phyloP scores from a whole-genome alignment of 2,113 vertebrate species.

The Gulo gulo region DNA sequence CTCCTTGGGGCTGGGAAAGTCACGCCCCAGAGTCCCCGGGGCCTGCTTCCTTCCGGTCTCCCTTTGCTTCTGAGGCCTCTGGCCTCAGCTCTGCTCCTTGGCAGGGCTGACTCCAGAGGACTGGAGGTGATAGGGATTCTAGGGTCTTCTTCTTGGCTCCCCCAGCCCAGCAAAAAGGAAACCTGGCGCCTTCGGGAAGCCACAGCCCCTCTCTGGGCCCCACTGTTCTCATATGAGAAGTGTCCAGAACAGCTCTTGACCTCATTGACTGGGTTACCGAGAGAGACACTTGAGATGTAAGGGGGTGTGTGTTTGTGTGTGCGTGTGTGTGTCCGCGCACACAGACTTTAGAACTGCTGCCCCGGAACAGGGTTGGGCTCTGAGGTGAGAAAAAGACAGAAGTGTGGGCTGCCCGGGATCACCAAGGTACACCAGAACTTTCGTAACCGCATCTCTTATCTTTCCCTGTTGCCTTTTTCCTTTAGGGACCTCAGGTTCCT shows the following conservation, averaged over 20 bases:
- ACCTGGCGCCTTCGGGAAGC: neutral
- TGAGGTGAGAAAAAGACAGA: neutral
- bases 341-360: neutral
- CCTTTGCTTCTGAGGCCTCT: neutral
- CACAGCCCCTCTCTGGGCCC: neutral
- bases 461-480: neutral
- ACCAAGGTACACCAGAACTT: neutral
- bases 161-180: neutral
- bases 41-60: neutral
- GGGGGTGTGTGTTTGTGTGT: neutral
- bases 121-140: neutral
- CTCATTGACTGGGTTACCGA: neutral
- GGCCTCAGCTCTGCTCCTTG: neutral
- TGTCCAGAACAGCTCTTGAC: neutral
- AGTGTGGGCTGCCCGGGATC: neutral
- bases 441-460: rapidly evolving
- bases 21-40: rapidly evolving
- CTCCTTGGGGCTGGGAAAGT: constrained; percentile 31
- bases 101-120: neutral
- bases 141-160: neutral
- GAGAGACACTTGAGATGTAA: neutral
- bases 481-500: neutral
- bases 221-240: neutral
- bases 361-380: neutral
- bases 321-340: neutral